phyloP scores from a whole-genome alignment of 2,797 vertebrate species.

The Acanthurus lineatus region DNA sequence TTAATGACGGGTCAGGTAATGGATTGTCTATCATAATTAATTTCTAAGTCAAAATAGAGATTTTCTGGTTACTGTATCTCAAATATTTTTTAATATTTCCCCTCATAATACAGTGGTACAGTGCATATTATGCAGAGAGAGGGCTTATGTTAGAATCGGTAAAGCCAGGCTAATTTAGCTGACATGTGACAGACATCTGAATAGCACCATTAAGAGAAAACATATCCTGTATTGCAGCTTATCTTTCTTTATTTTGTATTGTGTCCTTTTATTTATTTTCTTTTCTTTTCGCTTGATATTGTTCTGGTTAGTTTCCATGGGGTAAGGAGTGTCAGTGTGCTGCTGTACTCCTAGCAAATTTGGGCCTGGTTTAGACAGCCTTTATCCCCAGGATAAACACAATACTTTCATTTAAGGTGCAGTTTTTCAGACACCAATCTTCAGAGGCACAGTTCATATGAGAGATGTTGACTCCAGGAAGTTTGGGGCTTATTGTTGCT shows the following conservation, averaged over 20 bases:
- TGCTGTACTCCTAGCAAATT: neutral
- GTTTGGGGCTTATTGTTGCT: neutral
- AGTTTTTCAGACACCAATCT: neutral
- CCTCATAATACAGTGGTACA: neutral
- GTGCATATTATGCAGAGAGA: neutral
- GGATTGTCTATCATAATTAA: neutral
- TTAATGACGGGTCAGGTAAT: neutral
- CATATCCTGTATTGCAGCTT: neutral
- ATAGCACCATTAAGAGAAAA: neutral
- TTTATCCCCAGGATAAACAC: slow-evolving; percentile 3
- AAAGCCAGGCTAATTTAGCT: neutral
- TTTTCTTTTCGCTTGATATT: neutral
- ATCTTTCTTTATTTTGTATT: neutral
- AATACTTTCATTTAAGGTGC: neutral
- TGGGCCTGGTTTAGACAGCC: neutral
- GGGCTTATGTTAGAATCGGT: neutral
- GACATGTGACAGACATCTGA: neutral
- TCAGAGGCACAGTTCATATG: neutral
- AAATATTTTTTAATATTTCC: neutral
- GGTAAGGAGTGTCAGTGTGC: neutral
- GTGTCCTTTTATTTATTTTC: neutral
- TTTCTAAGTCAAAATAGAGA: neutral
- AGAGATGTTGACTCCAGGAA: neutral
- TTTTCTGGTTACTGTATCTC: neutral
- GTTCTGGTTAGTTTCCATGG: too few species aligned